phyloP scores from a whole-genome alignment of 2,113 vertebrate species.

The Anseranas semipalmata region DNA sequence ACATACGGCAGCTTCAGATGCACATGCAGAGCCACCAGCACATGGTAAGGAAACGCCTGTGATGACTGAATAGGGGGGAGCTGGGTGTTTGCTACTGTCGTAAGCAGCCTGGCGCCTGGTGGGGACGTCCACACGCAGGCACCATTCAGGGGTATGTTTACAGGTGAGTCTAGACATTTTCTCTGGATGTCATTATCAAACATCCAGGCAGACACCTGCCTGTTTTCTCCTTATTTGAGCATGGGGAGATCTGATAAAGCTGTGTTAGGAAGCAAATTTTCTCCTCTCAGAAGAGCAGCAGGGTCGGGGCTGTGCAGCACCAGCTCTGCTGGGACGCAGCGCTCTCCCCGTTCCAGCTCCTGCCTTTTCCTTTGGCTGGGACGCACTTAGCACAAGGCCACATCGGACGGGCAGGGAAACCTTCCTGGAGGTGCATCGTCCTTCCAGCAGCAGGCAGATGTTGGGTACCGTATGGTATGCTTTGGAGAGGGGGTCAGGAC shows the following conservation, averaged over 20 bases:
- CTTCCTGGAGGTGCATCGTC: background rate
- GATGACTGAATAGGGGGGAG: background rate
- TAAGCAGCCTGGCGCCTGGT: background rate
- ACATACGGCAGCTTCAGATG: conserved; percentile 78
- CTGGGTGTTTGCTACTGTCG: background rate
- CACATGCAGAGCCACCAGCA: conserved; percentile 73
- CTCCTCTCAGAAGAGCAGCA: background rate
- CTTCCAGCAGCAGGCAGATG: background rate
- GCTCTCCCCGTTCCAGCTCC: background rate
- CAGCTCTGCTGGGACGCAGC: background rate
- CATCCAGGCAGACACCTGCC: background rate
- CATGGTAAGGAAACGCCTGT: conserved; percentile 65
- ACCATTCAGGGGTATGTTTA: background rate
- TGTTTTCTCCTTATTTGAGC: background rate
- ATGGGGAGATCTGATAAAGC: background rate
- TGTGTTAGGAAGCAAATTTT: background rate
- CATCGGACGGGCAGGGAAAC: background rate
- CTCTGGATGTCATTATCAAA: background rate
- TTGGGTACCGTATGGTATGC: background rate
- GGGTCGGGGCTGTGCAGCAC: background rate
- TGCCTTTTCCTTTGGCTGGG: background rate
- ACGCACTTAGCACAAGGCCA: fast-evolving
- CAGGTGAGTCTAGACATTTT: fast-evolving
- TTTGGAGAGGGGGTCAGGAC: background rate
- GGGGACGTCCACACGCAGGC: fast-evolving